Evolutionary conservation across 2,888 invertebrate genomes (phyloP).

Genomic region (Stegophylla sp.): DNA sequence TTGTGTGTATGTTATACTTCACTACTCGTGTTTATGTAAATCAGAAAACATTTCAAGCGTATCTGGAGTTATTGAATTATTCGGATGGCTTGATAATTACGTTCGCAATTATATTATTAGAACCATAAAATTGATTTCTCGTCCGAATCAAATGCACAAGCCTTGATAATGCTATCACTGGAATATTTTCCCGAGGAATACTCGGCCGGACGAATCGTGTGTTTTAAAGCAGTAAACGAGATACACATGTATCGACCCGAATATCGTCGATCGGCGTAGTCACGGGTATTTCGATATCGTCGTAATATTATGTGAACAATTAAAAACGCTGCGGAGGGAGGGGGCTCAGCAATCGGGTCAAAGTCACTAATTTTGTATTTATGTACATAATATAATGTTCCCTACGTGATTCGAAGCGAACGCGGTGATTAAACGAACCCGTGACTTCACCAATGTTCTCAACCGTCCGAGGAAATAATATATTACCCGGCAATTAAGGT

Average conservation of each 20-base stretch:
- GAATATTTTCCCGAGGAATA: not conserved
- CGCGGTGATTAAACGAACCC: not conserved
- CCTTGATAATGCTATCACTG: not conserved
- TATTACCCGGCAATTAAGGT: constrained; percentile 1
- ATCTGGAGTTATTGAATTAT: not conserved
- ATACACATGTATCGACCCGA: not conserved
- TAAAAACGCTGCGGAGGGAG: not conserved
- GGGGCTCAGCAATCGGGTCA: too few relatives aligned
- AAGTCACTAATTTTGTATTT: too few relatives aligned
- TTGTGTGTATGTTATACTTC: not conserved
- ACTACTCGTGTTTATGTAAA: not conserved
- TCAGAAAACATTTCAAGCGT: not conserved
- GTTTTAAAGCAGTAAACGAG: not conserved
- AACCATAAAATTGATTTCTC: not conserved
- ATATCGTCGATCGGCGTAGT: not conserved
- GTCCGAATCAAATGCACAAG: not conserved
- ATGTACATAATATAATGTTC: too few relatives aligned
- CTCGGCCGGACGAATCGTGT: not conserved
- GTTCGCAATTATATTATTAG: not conserved
- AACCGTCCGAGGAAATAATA: too few relatives aligned
- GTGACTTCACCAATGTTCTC: not conserved
- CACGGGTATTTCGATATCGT: not conserved
- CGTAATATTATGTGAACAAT: not conserved
- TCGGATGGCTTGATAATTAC: not conserved
- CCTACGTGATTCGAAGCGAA: too few relatives aligned